Evolutionary conservation across 2,888 invertebrate genomes (phyloP).

Genomic region (Pristionchus japonicus): DNA sequence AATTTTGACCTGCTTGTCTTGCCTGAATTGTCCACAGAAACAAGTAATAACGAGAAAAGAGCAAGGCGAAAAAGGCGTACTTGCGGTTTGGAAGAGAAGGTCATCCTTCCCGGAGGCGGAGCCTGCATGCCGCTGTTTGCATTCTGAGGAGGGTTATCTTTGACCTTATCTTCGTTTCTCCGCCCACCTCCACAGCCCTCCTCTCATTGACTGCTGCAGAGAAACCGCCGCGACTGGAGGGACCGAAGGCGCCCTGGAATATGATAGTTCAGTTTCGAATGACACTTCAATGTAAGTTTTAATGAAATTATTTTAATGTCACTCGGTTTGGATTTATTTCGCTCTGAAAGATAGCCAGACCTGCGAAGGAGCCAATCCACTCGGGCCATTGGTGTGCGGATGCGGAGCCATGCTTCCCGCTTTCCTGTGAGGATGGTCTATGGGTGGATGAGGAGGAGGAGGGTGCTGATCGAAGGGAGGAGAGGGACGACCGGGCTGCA

Average conservation of each 20-base stretch:
- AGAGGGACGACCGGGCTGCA: background rate
- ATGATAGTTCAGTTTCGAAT: no score
- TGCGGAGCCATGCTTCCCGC: background rate
- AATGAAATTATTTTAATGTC: no score
- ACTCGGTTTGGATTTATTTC: no score
- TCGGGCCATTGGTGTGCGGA: slow-evolving; percentile 3
- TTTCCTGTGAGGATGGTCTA: slow-evolving; percentile 32
- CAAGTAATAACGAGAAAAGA: no score
- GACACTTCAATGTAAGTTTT: no score
- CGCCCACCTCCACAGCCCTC: background rate
- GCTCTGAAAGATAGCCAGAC: background rate
- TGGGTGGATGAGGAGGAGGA: background rate
- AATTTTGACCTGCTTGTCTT: background rate
- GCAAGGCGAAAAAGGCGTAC: background rate
- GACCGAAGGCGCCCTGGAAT: slow-evolving; percentile 37
- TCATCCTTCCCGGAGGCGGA: slow-evolving; percentile 3
- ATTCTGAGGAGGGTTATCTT: background rate
- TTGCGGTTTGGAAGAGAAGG: slow-evolving; percentile 23
- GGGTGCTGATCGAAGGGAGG: background rate
- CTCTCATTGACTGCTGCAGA: slow-evolving; percentile 6
- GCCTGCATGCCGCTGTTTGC: background rate
- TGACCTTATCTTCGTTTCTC: background rate
- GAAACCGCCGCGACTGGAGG: slow-evolving; percentile 9
- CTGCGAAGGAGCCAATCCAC: background rate
- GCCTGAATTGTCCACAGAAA: no score